phyloP scores from a whole-genome alignment of 2,888 invertebrate genomes.

The Drosophila eohydei region DNA sequence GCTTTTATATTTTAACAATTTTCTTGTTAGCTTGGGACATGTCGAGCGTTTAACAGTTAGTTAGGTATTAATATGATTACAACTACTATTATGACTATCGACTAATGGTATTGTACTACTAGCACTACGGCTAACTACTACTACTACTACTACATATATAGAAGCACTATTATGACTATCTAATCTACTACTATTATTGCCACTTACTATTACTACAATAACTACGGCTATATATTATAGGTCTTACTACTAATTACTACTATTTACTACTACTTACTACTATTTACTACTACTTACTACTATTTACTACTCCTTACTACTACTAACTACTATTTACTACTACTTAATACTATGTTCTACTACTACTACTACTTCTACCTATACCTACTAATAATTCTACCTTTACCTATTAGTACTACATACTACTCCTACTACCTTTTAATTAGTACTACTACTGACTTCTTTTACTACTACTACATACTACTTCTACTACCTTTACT shows the following conservation, averaged over 20 bases:
- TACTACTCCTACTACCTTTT: not conserved
- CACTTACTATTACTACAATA: no score
- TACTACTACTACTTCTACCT: not conserved
- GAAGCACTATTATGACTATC: no score
- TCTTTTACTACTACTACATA: not conserved
- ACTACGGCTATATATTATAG: no score
- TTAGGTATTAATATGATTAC: no score
- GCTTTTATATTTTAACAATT: not conserved
- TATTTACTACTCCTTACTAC: not conserved
- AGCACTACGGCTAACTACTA: not conserved
- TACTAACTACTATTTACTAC: not conserved
- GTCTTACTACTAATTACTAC: no score
- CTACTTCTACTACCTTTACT: no score
- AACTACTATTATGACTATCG: no score
- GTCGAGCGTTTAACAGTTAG: not conserved
- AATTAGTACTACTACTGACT: not conserved
- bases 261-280: no score
- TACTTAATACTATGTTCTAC: not conserved
- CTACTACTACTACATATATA: not conserved
- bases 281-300: no score
- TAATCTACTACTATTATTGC: no score
- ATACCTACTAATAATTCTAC: not conserved
- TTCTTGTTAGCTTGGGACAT: no score
- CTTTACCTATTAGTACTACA: not conserved
- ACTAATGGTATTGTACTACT: no score